Evolutionary conservation across 2,113 vertebrate genomes (phyloP), one percentile per base, ranked within the genome.

Genomic region (Peromyscus leucopus): DNA sequence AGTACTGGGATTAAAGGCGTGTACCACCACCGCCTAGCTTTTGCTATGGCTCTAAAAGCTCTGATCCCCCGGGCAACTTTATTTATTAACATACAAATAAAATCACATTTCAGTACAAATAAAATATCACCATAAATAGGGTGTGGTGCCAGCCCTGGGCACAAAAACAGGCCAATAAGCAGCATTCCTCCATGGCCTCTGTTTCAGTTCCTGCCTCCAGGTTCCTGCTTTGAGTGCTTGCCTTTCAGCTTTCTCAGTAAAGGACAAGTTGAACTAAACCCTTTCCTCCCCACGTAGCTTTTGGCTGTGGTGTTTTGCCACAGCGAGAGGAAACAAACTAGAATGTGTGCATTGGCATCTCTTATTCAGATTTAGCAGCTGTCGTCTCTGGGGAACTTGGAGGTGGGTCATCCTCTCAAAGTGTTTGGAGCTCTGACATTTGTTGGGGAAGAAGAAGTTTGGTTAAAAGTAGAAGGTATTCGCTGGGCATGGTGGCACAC

Each of bases 351-450:
- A 28, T 39, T 26, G 22, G 6, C 33, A 31, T 26, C 85, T 78
- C 13, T 90, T 89, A 59, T 42, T 24, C n/a, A 88, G 57, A 90
- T 82, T 82, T 28, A 95, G 84, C 21, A 22, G 78, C 31, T 79
- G 13, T 84, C n/a, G 19, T 11, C 46, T 17, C 24, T 1, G 0
- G 10, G 51, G 31, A 48, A 11, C 19, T 16, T 9, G 1, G 1
- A 74, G 2, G 9, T 71, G 0, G 11, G 21, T 17, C 22, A 88
- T 83, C 42, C 28, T 88, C 63, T 74, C 21, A n/a, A 83, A 63
- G 11, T 16, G 9, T n/a, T 48, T 76, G 22, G 16, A 33, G 46
- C 55, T 61, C 65, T 67, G 59, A 28, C 4, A 93, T 96, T 90
- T 80, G 10, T 46, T 19, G 7, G 31, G 16, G 17, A 72, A 39